phyloP scores from a whole-genome alignment of 92 coral and sea anemone genomes.

The Parazoanthus swiftii region DNA sequence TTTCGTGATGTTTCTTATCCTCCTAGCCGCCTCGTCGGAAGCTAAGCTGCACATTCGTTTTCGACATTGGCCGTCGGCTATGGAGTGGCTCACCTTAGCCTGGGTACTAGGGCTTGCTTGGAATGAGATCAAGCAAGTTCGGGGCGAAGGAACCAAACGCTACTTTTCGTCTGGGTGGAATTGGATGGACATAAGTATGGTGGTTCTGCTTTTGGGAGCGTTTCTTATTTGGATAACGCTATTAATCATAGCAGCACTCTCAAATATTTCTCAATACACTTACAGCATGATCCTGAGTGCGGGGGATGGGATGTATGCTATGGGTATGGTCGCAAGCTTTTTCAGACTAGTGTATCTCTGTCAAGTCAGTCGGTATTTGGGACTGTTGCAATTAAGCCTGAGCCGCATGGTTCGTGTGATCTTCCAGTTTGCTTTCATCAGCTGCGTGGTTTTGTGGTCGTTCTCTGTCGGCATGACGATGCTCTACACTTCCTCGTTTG shows the following conservation, averaged over 20 bases:
- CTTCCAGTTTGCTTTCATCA: slow-evolving; percentile 97
- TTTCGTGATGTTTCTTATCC: slow-evolving; percentile 74
- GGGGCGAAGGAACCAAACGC: slow-evolving; percentile 78
- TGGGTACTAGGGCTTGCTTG: slow-evolving; percentile 98
- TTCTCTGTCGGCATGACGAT: slow-evolving; percentile 97
- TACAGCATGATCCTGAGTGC: slow-evolving; percentile 68
- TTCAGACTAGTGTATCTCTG: slow-evolving; percentile 92
- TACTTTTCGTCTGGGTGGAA: slow-evolving; percentile 98
- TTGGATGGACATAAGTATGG: slow-evolving; percentile 98
- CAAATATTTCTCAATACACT: slow-evolving; percentile 13
- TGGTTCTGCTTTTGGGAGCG: slow-evolving; percentile 76
- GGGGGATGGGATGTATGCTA: slow-evolving; percentile 92
- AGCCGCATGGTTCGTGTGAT: slow-evolving; percentile 99
- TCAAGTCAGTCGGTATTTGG: slow-evolving; percentile 95
- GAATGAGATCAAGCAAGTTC: slow-evolving; percentile 92
- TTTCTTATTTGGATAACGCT: slow-evolving; percentile 74
- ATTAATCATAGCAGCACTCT: slow-evolving; percentile 30
- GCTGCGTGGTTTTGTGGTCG: slow-evolving; percentile 86
- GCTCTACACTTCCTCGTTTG: slow-evolving; percentile 82
- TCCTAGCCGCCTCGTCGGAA: slow-evolving; percentile 88
- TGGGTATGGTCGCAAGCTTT: slow-evolving; percentile 93
- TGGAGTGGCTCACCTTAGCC: slow-evolving; percentile 75
- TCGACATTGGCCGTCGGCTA: slow-evolving; percentile 64
- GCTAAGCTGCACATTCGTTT: slow-evolving; percentile 73
- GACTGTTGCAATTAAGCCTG: slow-evolving; percentile 89